Conservation (phyloP, 2,888 invertebrate genomes). For the Campoplex capitator region DNA sequence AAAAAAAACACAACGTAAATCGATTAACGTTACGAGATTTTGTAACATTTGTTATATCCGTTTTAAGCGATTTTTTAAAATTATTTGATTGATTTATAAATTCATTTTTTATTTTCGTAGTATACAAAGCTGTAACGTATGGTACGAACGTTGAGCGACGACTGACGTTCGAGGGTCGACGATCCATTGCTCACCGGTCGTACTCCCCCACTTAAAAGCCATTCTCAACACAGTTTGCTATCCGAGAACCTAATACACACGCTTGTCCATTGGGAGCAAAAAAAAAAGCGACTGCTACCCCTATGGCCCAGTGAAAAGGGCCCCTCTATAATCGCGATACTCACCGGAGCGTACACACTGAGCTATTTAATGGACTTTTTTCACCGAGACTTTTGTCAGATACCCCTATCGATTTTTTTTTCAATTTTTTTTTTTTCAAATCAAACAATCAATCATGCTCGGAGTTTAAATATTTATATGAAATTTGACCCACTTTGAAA, state of each 20-base stretch:
- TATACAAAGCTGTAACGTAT: constrained; percentile 65
- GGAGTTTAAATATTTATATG: constrained; percentile 20
- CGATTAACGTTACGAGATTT: not conserved
- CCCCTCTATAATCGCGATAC: constrained; percentile 26
- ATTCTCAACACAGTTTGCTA: constrained; percentile 41
- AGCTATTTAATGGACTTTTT: constrained; percentile 50
- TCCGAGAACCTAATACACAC: constrained; percentile 45
- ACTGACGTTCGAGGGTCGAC: constrained; percentile 78
- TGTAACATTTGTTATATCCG: constrained; percentile 73
- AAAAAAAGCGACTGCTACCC: constrained; percentile 63
- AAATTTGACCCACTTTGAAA: constrained; percentile 5
- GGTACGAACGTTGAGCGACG: constrained; percentile 77
- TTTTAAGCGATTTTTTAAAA: not conserved
- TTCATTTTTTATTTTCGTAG: constrained; percentile 33
- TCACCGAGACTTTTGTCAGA: constrained; percentile 20
- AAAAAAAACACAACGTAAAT: not conserved
- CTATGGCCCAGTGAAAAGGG: constrained; percentile 60
- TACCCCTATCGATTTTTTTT: constrained; percentile 40
- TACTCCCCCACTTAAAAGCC: constrained; percentile 71
- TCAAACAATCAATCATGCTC: constrained; percentile 17
- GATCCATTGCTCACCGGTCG: constrained; percentile 78
- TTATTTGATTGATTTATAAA: not conserved
- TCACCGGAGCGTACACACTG: constrained; percentile 39
- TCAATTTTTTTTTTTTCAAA: constrained; percentile 14
- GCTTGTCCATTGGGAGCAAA: constrained; percentile 46